Percentiles rank a stretch among this genome's conserved stretches.
Evolutionary conservation across 2,888 invertebrate genomes (phyloP).

Genomic region (Polyommatus iphigenia): DNA sequence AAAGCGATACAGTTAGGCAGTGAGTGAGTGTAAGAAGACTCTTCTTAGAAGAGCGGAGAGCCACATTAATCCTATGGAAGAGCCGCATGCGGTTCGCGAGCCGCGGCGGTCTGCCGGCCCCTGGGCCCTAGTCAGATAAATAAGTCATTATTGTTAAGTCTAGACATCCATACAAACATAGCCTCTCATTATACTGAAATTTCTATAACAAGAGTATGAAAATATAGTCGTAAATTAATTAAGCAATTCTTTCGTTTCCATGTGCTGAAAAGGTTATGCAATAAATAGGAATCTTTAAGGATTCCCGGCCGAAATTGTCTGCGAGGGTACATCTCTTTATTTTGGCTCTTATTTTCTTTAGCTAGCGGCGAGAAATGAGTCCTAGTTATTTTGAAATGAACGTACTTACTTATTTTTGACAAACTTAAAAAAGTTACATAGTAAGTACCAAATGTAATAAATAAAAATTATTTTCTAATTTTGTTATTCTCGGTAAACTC

Average conservation of each 20-base stretch:
- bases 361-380: not conserved
- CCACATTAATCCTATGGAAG: too few species aligned
- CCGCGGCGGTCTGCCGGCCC: too few species aligned
- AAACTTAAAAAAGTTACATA: not conserved
- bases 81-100: too few species aligned
- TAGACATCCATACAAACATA: not conserved
- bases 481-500: too few species aligned
- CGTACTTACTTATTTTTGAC: too few species aligned
- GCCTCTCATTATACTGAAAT: not conserved
- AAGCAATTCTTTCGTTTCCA: not conserved
- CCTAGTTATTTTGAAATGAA: not conserved
- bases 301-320: not conserved
- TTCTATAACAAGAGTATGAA: not conserved
- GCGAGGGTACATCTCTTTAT: not conserved
- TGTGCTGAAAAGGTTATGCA: not conserved
- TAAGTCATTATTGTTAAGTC: too few species aligned
- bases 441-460: too few species aligned
- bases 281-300: conserved; percentile 5
- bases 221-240: conserved; percentile 1
- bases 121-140: too few species aligned
- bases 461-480: too few species aligned
- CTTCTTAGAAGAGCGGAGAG: too few species aligned
- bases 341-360: not conserved
- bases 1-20: too few species aligned
- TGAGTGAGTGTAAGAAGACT: too few species aligned